Conservation (phyloP, 2,113 vertebrate species). For the Sapajus apella region DNA sequence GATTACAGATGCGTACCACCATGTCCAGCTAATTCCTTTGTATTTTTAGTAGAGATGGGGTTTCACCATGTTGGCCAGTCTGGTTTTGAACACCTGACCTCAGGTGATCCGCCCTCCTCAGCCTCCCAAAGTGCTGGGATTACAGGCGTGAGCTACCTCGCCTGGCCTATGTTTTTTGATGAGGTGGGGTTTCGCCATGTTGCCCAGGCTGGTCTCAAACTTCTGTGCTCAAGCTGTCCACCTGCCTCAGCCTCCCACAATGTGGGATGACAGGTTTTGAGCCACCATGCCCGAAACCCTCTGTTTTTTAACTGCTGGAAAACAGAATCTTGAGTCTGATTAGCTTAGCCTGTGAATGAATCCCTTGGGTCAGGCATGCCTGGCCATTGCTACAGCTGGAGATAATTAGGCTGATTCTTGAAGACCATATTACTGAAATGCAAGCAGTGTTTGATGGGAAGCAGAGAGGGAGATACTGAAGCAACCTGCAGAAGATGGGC, state of each 20-base stretch:
- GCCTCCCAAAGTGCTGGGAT: too few species aligned
- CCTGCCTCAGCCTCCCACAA: neutral
- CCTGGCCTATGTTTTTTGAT: neutral
- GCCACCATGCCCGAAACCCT: neutral
- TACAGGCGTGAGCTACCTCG: neutral
- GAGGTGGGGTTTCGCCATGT: neutral
- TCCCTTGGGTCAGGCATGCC: neutral
- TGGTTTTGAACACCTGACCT: neutral
- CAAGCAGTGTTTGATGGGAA: neutral
- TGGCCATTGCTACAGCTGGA: neutral
- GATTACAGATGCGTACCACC: too few species aligned
- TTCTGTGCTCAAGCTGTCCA: neutral
- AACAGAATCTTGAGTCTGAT: slow-evolving; percentile 11
- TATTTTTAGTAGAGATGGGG: neutral
- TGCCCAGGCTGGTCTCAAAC: neutral
- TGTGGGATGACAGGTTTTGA: neutral
- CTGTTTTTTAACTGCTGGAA: slow-evolving; percentile 1
- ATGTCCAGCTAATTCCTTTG: neutral
- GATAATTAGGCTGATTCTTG: neutral
- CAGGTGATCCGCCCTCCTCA: neutral
- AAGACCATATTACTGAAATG: neutral
- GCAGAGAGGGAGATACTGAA: neutral
- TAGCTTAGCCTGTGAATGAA: neutral
- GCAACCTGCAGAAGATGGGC: neutral
- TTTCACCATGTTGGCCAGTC: neutral